phyloP scores from a whole-genome alignment of 2,888 invertebrate species.

The Atrina japonica region DNA sequence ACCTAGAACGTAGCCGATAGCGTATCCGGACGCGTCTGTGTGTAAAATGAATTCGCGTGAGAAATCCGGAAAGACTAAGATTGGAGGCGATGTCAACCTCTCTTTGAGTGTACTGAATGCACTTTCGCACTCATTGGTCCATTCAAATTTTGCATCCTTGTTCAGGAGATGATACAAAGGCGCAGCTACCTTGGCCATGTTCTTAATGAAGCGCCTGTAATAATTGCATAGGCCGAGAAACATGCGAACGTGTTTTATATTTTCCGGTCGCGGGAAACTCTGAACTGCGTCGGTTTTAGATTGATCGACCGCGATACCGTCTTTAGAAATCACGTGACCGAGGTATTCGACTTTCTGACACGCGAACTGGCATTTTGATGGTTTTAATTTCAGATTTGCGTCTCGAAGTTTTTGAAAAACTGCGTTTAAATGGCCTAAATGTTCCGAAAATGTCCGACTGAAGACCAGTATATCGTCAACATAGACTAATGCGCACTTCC shows the following conservation, averaged over 20 bases:
- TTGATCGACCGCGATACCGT: constrained; percentile 46
- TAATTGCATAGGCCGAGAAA: constrained; percentile 56
- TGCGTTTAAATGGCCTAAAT: constrained; percentile 33
- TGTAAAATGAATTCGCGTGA: neutral
- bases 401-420: constrained; percentile 46
- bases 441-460: constrained; percentile 2
- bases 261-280: constrained; percentile 43
- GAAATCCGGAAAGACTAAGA: constrained; percentile 8
- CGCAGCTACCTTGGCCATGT: too few relatives aligned
- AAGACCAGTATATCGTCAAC: constrained; percentile 53
- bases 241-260: constrained; percentile 42
- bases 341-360: constrained; percentile 41
- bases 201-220: constrained; percentile 47
- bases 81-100: neutral
- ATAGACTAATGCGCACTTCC: constrained; percentile 37
- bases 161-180: neutral
- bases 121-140: constrained; percentile 4
- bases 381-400: constrained; percentile 51
- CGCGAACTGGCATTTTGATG: constrained; percentile 51
- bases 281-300: constrained; percentile 40
- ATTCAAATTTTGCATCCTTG: neutral
- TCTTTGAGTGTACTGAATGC: neutral
- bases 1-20: constrained; percentile 9
- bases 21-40: constrained; percentile 15
- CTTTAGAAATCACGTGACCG: constrained; percentile 47